Conservation (phyloP, 2,113 vertebrate genomes). For the Bujurquina vittata region DNA sequence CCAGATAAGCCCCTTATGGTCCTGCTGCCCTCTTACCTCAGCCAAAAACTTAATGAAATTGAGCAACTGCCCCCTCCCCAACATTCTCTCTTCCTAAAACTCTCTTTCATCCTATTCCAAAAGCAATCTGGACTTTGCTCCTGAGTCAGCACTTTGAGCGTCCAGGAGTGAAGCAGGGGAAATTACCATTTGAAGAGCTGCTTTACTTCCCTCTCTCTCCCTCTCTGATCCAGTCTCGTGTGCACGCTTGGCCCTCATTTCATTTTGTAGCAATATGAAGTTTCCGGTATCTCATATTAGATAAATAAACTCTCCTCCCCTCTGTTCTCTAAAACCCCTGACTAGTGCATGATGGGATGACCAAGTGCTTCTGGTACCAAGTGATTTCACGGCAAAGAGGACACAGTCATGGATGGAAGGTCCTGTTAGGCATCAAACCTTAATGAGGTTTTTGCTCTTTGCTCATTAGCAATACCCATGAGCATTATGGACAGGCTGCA, state of each 20-base stretch:
- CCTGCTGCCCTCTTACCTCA: constrained; percentile 28
- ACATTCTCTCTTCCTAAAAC: constrained; percentile 23
- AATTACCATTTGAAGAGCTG: constrained; percentile 62
- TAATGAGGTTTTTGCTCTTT: constrained; percentile 37
- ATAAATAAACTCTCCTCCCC: constrained; percentile 45
- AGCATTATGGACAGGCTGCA: background rate
- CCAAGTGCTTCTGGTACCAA: constrained; percentile 2
- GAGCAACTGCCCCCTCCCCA: constrained; percentile 44
- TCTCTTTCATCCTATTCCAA: constrained; percentile 61
- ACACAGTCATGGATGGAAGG: constrained; percentile 22
- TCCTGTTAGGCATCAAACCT: constrained; percentile 8
- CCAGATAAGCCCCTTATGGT: constrained; percentile 57
- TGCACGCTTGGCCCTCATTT: constrained; percentile 23
- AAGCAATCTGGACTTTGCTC: constrained; percentile 69
- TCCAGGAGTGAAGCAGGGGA: constrained; percentile 51
- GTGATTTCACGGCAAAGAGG: constrained; percentile 19
- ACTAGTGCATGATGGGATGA: constrained; percentile 31
- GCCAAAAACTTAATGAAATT: constrained; percentile 69
- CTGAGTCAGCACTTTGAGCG: constrained; percentile 66
- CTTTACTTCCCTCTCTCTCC: constrained; percentile 17
- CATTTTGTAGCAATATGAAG: constrained; percentile 31
- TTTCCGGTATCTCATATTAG: constrained; percentile 37
- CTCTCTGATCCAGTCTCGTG: constrained; percentile 22
- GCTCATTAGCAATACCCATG: constrained; percentile 24
- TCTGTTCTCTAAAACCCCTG: constrained; percentile 30